These are phyloP conservation scores for Crocidura indochinensis DNA, from an alignment of 2,797 vertebrate species.

Conservation along the genomic window DNA sequence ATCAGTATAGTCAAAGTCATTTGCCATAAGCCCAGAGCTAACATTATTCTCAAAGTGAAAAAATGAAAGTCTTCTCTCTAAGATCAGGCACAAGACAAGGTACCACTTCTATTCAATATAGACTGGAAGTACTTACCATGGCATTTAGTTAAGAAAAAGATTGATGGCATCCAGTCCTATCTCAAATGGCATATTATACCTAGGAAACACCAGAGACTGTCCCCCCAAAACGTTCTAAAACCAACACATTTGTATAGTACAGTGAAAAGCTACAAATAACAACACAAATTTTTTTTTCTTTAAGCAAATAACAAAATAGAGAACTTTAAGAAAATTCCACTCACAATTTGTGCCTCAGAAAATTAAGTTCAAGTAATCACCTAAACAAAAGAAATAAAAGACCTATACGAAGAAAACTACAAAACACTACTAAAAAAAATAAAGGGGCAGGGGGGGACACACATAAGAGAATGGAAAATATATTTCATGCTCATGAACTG, in stretches of 20 bases:
- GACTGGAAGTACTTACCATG: too few relatives aligned
- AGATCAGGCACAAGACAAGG: too few relatives aligned
- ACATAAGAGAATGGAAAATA: not conserved
- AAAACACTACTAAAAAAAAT: too few relatives aligned
- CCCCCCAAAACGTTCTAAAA: not conserved
- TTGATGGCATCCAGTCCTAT: not conserved
- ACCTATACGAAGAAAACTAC: not conserved
- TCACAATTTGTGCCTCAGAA: not conserved
- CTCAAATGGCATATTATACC: not conserved
- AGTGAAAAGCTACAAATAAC: not conserved
- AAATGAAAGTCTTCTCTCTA: too few relatives aligned
- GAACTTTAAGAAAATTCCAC: not conserved
- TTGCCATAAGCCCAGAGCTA: too few relatives aligned
- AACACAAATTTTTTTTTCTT: not conserved
- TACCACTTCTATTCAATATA: too few relatives aligned
- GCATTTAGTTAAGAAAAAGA: not conserved
- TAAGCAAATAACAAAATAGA: not conserved
- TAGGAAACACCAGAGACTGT: not conserved
- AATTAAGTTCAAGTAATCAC: too few relatives aligned
- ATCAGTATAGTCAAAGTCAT: too few relatives aligned
- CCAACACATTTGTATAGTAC: not conserved
- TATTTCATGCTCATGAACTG: not conserved
- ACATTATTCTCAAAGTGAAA: too few relatives aligned
- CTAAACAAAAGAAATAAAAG: not conserved
- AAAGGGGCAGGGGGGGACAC: too few relatives aligned